Base-by-base conservation (phyloP, 1,140 invertebrate species). In the Apis cerana region DNA sequence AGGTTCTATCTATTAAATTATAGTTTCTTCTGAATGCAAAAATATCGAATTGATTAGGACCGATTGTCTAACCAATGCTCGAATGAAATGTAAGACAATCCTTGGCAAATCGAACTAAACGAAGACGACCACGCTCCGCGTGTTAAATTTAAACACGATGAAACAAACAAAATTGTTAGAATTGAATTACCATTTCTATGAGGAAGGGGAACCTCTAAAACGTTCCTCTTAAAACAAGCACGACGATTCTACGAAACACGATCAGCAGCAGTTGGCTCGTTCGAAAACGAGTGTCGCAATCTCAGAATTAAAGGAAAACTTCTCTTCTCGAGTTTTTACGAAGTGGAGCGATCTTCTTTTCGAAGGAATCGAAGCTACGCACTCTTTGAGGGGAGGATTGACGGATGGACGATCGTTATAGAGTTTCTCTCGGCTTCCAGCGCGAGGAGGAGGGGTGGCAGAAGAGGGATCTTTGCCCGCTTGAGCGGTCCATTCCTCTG, bases 231-330 rank as follows among this genome's bases (percentile, higher is more conserved):
- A 58, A 83, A 70, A 27, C 27, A 13, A n/a, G 15, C 17, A 82
- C 65, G 65, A 17, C 64, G 61, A 58, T 75, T 71, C 75, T 33
- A 58, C 78, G 72, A 64, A 78, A 71, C 64, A 68, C 71, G 71
- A 27, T 19, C 33, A 17, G 13, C 67, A 0, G 33, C 54, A 15
- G 15, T 33, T 75, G 59, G 67, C 23, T 43, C 83, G 59, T 58
- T 85, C 48, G 65, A 56, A 7, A 76, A 78, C 54, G 85, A 84
- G 59, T 74, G 75, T 75, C 50, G 85, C 77, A 87, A 87, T 87
- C 76, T 87, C 82, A n/a, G 75, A 88, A 88, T 88, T 85, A 88
- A 88, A 85, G 65, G 50, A 65, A 85, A 85, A 62, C 78, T 75
- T 65, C 48, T 43, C 9, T 11, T 67, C n/a, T 21, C 33, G 3